Evolutionary conservation across 1,140 invertebrate genomes (phyloP), one percentile per base, ranked within the genome.

Genomic region (Thrips palmi): DNA sequence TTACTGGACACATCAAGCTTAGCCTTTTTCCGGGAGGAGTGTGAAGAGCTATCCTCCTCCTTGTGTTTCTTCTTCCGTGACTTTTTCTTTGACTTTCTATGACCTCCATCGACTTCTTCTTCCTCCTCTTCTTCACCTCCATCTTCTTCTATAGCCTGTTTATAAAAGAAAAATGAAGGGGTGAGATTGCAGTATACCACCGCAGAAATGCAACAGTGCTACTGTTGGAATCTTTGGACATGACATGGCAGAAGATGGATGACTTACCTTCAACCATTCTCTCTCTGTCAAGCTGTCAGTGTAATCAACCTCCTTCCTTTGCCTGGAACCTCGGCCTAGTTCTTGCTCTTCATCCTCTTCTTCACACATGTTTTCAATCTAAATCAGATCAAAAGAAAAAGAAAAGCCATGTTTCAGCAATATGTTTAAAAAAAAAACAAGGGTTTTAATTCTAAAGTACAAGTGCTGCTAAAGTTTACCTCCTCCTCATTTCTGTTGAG

Each of bases 291-390:
- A 48, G n/a, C 63, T 58, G 48, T 76, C 71, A 10, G 67, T 61
- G 50, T 77, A 78, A 51, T 77, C 71, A 4, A 76, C 68, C 49
- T 78, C 74, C 51, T 74, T 77, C n/a, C 71, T 52, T 37, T 65
- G 61, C 34, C 74, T 49, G 19, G 66, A 65, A 19, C 70, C 68
- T 20, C 68, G 43, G 6, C 55, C 55, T 27, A 44, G 45, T 12
- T 45, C 40, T 59, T 50, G 50, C 58, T 65, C 45, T 33, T 44
- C 42, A 24, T 47, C 52, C 21, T 52, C 51, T 15, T 70, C 67
- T 35, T 64, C 61, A 30, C 40, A 66, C 10, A 35, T 18, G 14
- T 23, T 23, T 15, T 27, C 24, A 37, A 11, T 8, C 10, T 31
- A 25, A 37, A n/a, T 5, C 8, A 15, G 45, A 29, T 7, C 30